Percentiles rank a stretch among this genome's conserved stretches.
phyloP scores from a whole-genome alignment of 2,797 vertebrate species.

The Anolis apletophallus region DNA sequence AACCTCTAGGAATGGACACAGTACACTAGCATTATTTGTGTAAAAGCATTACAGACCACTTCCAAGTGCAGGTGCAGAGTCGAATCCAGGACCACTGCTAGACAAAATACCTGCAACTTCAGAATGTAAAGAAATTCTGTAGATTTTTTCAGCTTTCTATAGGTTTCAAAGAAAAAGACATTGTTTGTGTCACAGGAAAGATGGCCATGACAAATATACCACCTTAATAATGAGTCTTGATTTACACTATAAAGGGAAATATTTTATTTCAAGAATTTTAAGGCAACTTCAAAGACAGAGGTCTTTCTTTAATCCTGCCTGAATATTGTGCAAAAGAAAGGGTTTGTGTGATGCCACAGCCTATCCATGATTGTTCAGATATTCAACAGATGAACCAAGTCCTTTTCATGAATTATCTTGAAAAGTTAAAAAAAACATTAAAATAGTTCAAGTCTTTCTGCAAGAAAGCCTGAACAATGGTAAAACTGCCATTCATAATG shows the following conservation, averaged over 20 bases:
- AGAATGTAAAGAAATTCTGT: background rate
- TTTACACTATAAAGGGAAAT: conserved; percentile 11
- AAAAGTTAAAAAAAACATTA: background rate
- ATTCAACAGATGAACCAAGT: background rate
- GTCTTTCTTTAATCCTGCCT: background rate
- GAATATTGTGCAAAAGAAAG: background rate
- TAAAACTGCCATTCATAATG: background rate
- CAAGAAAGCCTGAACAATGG: background rate
- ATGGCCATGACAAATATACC: background rate
- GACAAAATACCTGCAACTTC: background rate
- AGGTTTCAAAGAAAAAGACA: background rate
- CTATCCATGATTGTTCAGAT: conserved; percentile 8
- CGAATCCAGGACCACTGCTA: background rate
- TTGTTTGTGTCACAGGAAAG: background rate
- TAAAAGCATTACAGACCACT: no score
- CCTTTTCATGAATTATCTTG: conserved; percentile 12
- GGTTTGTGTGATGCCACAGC: accelerated
- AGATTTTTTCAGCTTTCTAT: background rate
- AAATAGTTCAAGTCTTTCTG: background rate
- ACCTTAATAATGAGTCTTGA: conserved; percentile 22
- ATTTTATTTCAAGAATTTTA: conserved; percentile 4
- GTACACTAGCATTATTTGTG: no score
- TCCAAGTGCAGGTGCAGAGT: no score
- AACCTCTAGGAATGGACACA: no score
- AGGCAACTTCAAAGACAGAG: conserved; percentile 28